phyloP scores from a whole-genome alignment of 2,888 invertebrate genomes.

The Stramonita haemastoma region DNA sequence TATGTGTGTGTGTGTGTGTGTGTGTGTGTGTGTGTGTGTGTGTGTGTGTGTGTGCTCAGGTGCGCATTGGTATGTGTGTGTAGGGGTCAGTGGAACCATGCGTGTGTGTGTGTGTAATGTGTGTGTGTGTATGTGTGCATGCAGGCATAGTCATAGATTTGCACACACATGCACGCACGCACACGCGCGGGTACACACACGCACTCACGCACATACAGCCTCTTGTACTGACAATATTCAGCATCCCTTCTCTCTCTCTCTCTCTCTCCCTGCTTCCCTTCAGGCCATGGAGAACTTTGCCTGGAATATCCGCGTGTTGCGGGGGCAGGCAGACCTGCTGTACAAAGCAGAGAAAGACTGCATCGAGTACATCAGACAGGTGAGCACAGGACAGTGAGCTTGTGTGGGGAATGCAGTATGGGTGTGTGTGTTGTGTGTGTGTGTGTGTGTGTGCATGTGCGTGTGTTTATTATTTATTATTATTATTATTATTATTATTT shows the following conservation, averaged over 20 bases:
- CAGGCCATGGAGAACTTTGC: slow-evolving; percentile 80
- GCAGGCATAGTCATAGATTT: neutral
- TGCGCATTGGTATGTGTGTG: neutral
- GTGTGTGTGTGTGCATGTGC: neutral
- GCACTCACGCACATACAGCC: neutral
- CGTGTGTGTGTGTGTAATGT: neutral
- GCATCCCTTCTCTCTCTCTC: neutral
- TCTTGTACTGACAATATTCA: neutral
- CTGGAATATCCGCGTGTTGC: slow-evolving; percentile 81
- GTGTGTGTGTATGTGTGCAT: neutral
- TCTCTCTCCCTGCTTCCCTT: neutral
- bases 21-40: neutral
- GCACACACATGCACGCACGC: neutral
- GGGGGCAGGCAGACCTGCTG: slow-evolving; percentile 80
- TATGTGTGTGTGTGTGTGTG: neutral
- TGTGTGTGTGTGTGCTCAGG: too few relatives aligned
- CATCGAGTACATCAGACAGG: slow-evolving; percentile 80
- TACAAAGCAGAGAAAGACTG: slow-evolving; percentile 79
- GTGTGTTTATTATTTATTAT: too few relatives aligned
- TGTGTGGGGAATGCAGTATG: neutral
- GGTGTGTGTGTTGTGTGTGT: neutral
- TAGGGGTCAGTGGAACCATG: neutral
- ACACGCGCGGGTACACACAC: too few relatives aligned
- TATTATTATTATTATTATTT: too few relatives aligned
- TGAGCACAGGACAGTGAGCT: slow-evolving; percentile 53